Evolutionary conservation across 2,888 invertebrate species (phyloP), one percentile per base, ranked within the genome.

Genomic region (Argyra leucocephala): DNA sequence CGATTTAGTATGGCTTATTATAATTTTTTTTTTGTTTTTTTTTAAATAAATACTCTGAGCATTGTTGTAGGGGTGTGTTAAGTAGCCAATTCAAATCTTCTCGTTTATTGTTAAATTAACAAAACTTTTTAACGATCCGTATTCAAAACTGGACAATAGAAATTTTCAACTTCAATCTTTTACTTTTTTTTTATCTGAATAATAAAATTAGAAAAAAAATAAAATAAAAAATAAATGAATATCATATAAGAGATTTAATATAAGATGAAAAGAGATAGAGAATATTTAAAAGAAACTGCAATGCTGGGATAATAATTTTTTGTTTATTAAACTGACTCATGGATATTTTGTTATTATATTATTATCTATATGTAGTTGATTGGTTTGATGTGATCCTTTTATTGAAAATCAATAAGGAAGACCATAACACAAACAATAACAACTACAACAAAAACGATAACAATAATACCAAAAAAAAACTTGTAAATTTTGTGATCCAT

Each of bases 51-150:
- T 18, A 48, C 5, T 26, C 7, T 31, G 48, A 18, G n/a, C n/a
- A n/a, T n/a, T n/a, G n/a, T 48, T 48, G 48, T 48, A 48, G 48
- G 48, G 48, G 48, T 48, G 48, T 48, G 48, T 48, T 48, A 48
- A 48, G 48, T 48, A 48, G 48, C 48, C 48, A 15, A 9, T 48
- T 48, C 48, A 48, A 48, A 48, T 48, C n/a, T 48, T 15, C 5
- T 48, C 31, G 5, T 48, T 18, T 18, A n/a, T 48, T 48, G n/a
- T 48, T n/a, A n/a, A 48, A 2, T 31, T 6, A 6, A 26, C 26
- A 31, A 31, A 7, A 31, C 7, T 31, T 31, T 26, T 31, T 31
- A 31, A 10, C 12, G 31, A 31, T 31, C 31, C 9, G 10, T 31
- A 6, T 31, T 1, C 48, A 48, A 48, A 48, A 48, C 48, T 48